Conservation (phyloP, 1,140 invertebrate species). For the Drosophila mayri region DNA sequence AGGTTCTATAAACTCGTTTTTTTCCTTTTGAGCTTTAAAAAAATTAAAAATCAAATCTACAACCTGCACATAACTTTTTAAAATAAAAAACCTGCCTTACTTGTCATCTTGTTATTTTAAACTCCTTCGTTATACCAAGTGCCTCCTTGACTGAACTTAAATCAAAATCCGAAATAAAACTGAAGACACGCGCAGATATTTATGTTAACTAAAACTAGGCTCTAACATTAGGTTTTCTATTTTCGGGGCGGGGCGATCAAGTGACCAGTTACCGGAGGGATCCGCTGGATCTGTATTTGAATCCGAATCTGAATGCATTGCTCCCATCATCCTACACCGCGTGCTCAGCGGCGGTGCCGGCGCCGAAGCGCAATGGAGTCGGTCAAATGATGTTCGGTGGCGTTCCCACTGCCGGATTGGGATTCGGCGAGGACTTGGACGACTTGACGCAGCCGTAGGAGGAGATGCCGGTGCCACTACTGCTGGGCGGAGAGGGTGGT, state of each 20-base stretch:
- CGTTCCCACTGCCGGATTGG: constrained; percentile 41
- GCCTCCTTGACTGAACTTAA: background rate
- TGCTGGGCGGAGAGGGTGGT: constrained; percentile 81
- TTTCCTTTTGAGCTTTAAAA: too few species aligned
- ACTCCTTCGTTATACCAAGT: background rate
- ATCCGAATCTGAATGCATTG: background rate
- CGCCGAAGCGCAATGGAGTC: constrained; percentile 84
- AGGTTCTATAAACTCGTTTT: too few species aligned
- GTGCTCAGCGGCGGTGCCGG: constrained; percentile 71
- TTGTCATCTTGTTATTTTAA: background rate
- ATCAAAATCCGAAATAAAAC: constrained; percentile 15
- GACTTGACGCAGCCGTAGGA: constrained; percentile 83
- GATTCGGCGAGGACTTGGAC: constrained; percentile 77
- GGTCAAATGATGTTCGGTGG: constrained; percentile 84
- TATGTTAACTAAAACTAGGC: constrained; percentile 68
- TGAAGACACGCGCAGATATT: constrained; percentile 45
- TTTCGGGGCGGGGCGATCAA: constrained; percentile 18
- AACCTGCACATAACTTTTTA: too few species aligned
- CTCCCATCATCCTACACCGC: constrained; percentile 61
- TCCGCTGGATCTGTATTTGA: constrained; percentile 1
- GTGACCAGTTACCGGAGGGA: constrained; percentile 16
- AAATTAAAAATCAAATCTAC: too few species aligned
- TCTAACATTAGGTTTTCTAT: constrained; percentile 49
- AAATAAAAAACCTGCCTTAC: background rate
- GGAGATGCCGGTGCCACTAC: constrained; percentile 76